These are phyloP conservation scores for Equus quagga DNA, from an alignment of 2,113 vertebrate genomes.

Conservation along the genomic window DNA sequence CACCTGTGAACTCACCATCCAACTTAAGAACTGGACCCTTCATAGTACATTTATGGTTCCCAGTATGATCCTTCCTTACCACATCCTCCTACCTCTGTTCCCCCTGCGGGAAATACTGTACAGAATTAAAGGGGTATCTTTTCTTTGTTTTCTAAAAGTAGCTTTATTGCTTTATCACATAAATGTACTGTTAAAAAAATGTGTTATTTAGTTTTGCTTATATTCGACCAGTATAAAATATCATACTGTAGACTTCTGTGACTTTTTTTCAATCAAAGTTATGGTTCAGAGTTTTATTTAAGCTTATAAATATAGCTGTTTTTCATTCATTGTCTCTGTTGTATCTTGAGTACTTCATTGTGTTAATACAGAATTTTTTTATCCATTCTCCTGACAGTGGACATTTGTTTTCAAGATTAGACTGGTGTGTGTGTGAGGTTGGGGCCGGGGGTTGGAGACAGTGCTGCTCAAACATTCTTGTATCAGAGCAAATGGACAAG, in stretches of 20 bases:
- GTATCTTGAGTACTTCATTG: neutral
- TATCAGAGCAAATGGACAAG: neutral
- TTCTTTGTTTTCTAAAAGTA: conserved; percentile 15
- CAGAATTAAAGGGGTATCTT: neutral
- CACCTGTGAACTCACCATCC: neutral
- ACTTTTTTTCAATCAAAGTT: conserved; percentile 6
- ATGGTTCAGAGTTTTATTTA: neutral
- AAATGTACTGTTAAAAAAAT: conserved; percentile 11
- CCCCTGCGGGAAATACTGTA: neutral
- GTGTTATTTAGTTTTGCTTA: neutral
- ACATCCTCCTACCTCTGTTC: neutral
- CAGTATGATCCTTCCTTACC: neutral
- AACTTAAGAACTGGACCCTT: neutral
- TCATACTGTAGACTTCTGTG: neutral
- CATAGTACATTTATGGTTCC: neutral
- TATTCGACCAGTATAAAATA: conserved; percentile 21
- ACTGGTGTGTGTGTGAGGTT: neutral
- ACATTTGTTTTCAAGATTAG: neutral
- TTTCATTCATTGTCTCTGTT: conserved; percentile 8
- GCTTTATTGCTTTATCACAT: neutral
- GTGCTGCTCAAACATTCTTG: neutral
- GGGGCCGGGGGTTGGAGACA: neutral
- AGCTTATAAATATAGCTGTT: neutral
- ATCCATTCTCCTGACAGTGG: neutral
- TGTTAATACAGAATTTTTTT: neutral